These are phyloP conservation scores for Temnopleurus reevesii DNA, from an alignment of 53 echinoderm and acorn worm genomes.

Conservation along the genomic window DNA sequence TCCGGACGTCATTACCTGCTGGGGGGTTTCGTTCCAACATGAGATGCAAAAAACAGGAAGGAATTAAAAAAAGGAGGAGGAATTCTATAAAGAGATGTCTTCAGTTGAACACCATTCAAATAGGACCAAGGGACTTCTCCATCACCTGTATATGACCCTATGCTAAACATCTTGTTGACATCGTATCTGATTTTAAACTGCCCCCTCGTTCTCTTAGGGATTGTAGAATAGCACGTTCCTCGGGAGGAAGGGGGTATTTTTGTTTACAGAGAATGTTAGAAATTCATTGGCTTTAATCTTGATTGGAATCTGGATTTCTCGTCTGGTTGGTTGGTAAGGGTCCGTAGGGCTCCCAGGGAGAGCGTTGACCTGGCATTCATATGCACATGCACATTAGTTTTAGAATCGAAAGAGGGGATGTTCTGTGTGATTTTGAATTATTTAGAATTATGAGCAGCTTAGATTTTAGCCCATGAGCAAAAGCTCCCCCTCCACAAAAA, in stretches of 20 bases:
- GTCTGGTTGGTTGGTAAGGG: neutral
- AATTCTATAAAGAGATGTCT: constrained; percentile 39
- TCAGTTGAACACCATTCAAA: neutral
- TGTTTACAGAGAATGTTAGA: constrained; percentile 31
- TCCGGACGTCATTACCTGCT: neutral
- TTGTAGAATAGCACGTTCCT: constrained; percentile 3
- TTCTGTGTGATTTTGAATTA: too few relatives aligned
- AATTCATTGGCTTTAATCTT: constrained; percentile 30
- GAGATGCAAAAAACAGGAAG: constrained; percentile 32
- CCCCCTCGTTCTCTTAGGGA: neutral
- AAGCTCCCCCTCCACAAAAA: too few relatives aligned
- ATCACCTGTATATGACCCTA: constrained; percentile 25
- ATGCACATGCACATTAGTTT: too few relatives aligned
- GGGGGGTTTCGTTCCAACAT: constrained; percentile 1
- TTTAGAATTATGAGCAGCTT: too few relatives aligned
- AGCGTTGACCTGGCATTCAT: constrained; percentile 13
- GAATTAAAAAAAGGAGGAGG: too few relatives aligned
- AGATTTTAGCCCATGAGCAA: too few relatives aligned
- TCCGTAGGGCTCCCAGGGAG: neutral
- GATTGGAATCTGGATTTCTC: constrained; percentile 16
- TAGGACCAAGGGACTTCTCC: neutral
- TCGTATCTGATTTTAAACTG: constrained; percentile 46
- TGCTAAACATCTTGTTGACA: constrained; percentile 30
- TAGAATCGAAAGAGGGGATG: too few relatives aligned
- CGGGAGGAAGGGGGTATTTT: constrained; percentile 11